Evolutionary conservation across 2,888 invertebrate genomes (phyloP), one percentile per base, ranked within the genome.

Genomic region (Watsonalla cultraria): DNA sequence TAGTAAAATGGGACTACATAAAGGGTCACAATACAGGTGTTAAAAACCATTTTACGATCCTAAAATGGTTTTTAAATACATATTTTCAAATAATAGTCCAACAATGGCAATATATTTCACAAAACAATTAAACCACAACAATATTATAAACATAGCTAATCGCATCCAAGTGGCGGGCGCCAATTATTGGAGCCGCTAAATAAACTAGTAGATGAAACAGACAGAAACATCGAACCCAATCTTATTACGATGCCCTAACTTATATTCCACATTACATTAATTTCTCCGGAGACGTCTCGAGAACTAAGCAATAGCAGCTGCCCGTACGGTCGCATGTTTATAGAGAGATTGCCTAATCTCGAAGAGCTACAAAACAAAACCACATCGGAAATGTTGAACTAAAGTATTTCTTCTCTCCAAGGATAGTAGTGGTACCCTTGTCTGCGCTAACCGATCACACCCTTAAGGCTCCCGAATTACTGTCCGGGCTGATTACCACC

Each of bases 281-380:
- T 88, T 86, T 89, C 88, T 88, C 87, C 73, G 75, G 89, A 89
- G 90, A 88, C 86, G 77, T 82, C 81, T 82, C 79, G 66, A 79
- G 80, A 87, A 86, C 82, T 82, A 82, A 85, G 80, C 80, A 80
- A 85, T 80, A 81, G 80, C 84, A 86, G 80, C 86, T 86, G 86
- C 80, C 82, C 78, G 71, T 70, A 70, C 69, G 80, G 80, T 86
- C 82, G 80, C 82, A 80, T 87, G 86, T 89, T 89, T 90, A 88
- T 89, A 80, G 84, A 86, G 88, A 82, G 83, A 89, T 86, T 86
- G 83, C 83, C 82, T 89, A 87, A 90, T 90, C 87, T 85, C 82
- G 76, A 87, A 88, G 87, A 88, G 85, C 86, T 85, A 90, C 88
- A 87, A 85, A 90, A 89, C 89, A 88, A 89, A 87, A 89, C 87